These are phyloP conservation scores for Anguilla japonica DNA, from an alignment of 2,113 vertebrate species.

Conservation along the genomic window DNA sequence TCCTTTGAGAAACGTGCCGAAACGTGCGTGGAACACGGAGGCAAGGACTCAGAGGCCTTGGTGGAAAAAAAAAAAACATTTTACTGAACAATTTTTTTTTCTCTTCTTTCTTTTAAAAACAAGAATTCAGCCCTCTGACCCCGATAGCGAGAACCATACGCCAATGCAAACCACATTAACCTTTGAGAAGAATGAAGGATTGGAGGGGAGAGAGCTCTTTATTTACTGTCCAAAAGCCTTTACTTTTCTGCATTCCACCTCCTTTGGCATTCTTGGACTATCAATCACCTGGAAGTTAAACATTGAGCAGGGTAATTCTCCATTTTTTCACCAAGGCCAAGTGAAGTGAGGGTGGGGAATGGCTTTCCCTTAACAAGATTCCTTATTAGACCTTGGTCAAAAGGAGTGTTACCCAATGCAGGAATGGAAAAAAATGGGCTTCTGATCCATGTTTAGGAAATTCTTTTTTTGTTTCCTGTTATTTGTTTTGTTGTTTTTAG, in stretches of 20 bases:
- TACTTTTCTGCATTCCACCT: not conserved
- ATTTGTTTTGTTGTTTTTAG: not conserved
- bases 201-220: not conserved
- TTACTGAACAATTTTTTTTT: not conserved
- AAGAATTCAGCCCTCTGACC: not conserved
- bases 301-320: slow-evolving; percentile 9
- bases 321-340: not conserved
- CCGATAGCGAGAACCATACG: not conserved
- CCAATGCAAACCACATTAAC: slow-evolving; percentile 1
- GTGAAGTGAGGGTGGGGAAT: not conserved
- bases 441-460: not conserved
- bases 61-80: no score
- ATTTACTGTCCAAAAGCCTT: slow-evolving; percentile 12
- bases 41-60: not conserved
- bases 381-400: not conserved
- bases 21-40: not conserved
- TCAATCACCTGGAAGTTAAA: slow-evolving; percentile 9
- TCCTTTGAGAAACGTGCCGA: not conserved
- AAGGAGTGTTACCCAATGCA: not conserved
- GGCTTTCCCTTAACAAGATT: not conserved
- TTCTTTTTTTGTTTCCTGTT: not conserved
- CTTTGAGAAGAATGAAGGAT: not conserved
- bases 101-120: not conserved
- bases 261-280: not conserved
- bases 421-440: not conserved